Evolutionary conservation across 2,797 vertebrate species (phyloP).

Genomic region (Sebastes taczanowskii): DNA sequence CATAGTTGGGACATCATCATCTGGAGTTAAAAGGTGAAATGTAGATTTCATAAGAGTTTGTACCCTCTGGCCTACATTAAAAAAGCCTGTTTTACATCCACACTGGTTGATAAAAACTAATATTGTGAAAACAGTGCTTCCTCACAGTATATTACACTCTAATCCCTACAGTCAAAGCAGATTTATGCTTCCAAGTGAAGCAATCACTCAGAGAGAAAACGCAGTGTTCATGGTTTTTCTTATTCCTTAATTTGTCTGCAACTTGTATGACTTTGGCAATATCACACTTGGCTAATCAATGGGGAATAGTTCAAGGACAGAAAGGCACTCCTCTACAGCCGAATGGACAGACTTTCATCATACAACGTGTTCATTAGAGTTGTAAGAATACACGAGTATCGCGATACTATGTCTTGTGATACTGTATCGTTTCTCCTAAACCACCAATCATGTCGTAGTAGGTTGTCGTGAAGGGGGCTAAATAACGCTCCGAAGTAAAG

Average conservation of each 20-base stretch:
- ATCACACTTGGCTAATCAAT: background rate
- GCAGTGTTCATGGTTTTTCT: background rate
- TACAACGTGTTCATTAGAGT: background rate
- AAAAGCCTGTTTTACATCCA: background rate
- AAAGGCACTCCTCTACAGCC: background rate
- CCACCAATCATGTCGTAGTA: no score
- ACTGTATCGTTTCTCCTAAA: no score
- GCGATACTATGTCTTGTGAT: no score
- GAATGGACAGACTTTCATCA: background rate
- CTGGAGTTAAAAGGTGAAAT: conserved; percentile 29
- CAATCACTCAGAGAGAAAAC: background rate
- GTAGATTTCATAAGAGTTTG: conserved; percentile 19
- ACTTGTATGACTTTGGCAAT: background rate
- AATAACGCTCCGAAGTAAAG: no score
- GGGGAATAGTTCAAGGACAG: background rate
- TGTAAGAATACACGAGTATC: no score
- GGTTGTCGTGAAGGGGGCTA: no score
- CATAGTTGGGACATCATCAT: conserved; percentile 39
- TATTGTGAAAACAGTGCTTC: conserved; percentile 13
- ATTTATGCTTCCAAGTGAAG: conserved; percentile 2
- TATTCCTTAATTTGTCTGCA: background rate
- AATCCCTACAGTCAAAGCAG: background rate
- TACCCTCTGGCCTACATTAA: conserved; percentile 27
- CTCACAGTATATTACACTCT: background rate
- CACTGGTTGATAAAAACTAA: background rate